Percentiles rank a stretch among this genome's conserved stretches.
phyloP scores from a whole-genome alignment of 2,797 vertebrate species.

The Pelobates cultripes region DNA sequence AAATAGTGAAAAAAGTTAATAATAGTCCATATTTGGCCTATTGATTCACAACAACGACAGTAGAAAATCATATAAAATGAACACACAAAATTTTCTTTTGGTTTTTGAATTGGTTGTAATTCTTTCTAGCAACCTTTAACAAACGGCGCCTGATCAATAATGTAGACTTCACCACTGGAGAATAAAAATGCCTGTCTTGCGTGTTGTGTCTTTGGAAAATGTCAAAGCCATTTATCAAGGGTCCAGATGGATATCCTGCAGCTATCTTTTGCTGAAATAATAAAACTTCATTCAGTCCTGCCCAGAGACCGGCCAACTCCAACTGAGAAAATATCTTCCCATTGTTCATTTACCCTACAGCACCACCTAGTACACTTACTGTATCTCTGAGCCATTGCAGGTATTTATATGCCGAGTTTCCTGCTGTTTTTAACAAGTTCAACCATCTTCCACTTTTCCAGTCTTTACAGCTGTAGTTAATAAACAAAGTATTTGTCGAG shows the following conservation, averaged over 20 bases:
- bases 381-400: conserved; percentile 4
- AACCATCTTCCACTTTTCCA: not conserved
- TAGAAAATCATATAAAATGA: no score
- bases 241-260: conserved; percentile 58
- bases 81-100: conserved; percentile 2
- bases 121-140: conserved; percentile 61
- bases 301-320: conserved; percentile 33
- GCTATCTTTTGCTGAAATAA: conserved; percentile 60
- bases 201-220: conserved; percentile 62
- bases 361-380: conserved; percentile 4
- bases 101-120: conserved; percentile 53
- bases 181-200: conserved; percentile 63
- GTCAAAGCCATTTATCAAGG: conserved; percentile 68
- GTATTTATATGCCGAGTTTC: not conserved
- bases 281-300: conserved; percentile 53
- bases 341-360: conserved; percentile 36
- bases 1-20: no score
- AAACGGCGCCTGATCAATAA: conserved; percentile 67
- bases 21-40: no score
- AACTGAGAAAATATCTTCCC: conserved; percentile 38
- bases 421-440: not conserved
- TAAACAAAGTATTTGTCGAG: no score
- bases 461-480: no score
- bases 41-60: no score
- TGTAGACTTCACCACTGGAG: conserved; percentile 63